Evolutionary conservation across 2,797 vertebrate species (phyloP).

Genomic region (Ataeniobius toweri): DNA sequence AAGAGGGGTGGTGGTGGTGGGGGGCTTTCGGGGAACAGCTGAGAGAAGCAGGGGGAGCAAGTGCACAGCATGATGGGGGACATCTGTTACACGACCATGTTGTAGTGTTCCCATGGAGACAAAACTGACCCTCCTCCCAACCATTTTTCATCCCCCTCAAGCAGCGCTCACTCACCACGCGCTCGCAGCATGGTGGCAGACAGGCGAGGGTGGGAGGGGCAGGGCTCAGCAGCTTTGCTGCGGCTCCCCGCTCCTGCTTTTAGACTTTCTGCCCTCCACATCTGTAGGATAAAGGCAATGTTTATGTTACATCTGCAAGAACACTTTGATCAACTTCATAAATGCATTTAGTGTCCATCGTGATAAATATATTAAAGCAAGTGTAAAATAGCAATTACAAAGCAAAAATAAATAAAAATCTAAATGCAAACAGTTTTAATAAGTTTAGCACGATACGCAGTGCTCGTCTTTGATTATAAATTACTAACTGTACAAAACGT

Average conservation of each 20-base stretch:
- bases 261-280: constrained; percentile 98
- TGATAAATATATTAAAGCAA: constrained; percentile 51
- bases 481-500: constrained; percentile 64
- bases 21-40: constrained; percentile 24
- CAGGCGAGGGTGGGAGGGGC: constrained; percentile 75
- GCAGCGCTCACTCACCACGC: constrained; percentile 90
- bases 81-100: constrained; percentile 72
- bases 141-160: constrained; percentile 40
- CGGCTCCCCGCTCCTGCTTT: constrained; percentile 94
- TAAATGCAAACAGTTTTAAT: constrained; percentile 32
- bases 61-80: constrained; percentile 67
- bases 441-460: constrained; percentile 48
- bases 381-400: constrained; percentile 33
- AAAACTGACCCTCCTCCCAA: constrained; percentile 57
- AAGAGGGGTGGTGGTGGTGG: constrained; percentile 2
- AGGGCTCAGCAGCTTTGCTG: constrained; percentile 93
- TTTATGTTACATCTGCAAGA: constrained; percentile 82
- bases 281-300: constrained; percentile 98
- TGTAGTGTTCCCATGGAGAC: constrained; percentile 84
- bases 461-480: constrained; percentile 70
- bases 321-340: constrained; percentile 27
- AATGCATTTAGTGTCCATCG: constrained; percentile 19
- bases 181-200: constrained; percentile 88
- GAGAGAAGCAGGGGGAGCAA: constrained; percentile 51
- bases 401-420: constrained; percentile 66